Evolutionary conservation across 2,113 vertebrate genomes (phyloP), one percentile per base, ranked within the genome.

Genomic region (Vidua macroura): DNA sequence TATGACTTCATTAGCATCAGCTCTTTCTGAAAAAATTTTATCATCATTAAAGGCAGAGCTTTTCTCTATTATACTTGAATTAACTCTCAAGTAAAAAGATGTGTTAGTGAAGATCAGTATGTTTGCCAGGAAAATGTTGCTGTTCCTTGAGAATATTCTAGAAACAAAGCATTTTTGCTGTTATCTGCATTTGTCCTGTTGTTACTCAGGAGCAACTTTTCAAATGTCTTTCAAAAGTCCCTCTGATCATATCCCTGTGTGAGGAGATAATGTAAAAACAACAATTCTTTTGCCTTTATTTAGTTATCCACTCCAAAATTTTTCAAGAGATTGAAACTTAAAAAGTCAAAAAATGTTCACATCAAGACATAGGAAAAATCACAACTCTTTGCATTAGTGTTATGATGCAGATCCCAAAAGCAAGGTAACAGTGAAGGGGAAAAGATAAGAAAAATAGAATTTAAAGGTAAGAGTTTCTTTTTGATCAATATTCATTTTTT

Each of bases 181-280:
- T n/a, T 28, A 30, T 52, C 24, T 85, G 15, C 16, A 27, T 72
- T 76, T 91, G 4, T 58, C 43, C 8, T 63, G 6, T 33, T 83
- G 28, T 14, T 59, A 25, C 3, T 24, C 30, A 53, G 28, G 10
- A 51, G 9, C 10, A 52, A 22, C 5, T 60, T 92, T 55, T 56
- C 64, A 80, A 81, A 11, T 25, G 3, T 37, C 33, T 49, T 81
- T 90, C 72, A 87, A 60, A 92, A 53, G 58, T 67, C 17, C 70
- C 19, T 63, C n/a, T 16, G 74, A 3, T 56, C 1, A 13, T 10
- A 4, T n/a, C 20, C 37, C 9, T 5, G 0, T n/a, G 10, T 5
- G 11, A 83, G 35, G 27, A 83, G 9, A 41, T 41, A 86, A 88
- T 51, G 11, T 24, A 83, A 33, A 2, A 77, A 33, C 6, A 49